Evolutionary conservation across 2,888 invertebrate genomes (phyloP).

Genomic region (Apotomis capreana): DNA sequence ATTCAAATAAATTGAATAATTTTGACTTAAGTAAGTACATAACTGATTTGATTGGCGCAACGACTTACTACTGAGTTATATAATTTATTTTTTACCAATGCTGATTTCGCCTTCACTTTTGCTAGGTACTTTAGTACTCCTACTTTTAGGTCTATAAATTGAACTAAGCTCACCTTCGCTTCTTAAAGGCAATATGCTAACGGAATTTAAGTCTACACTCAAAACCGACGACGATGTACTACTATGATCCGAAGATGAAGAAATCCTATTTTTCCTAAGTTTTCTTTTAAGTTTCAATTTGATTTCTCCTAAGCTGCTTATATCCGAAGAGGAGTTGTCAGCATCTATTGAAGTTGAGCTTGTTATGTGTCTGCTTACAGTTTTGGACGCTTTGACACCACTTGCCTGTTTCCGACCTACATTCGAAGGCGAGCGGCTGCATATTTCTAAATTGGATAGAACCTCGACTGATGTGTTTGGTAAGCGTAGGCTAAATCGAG

Average conservation of each 20-base stretch:
- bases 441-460: conserved; percentile 61
- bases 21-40: background rate
- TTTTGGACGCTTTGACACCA: conserved; percentile 44
- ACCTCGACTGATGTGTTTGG: conserved; percentile 69
- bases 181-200: conserved; percentile 63
- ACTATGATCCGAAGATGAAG: conserved; percentile 60
- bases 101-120: conserved; percentile 69
- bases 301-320: conserved; percentile 77
- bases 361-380: conserved; percentile 49
- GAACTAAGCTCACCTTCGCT: conserved; percentile 74
- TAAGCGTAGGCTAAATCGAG: conserved; percentile 71
- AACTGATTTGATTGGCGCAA: background rate
- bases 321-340: conserved; percentile 71
- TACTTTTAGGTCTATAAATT: conserved; percentile 51
- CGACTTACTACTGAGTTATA: conserved; percentile 39
- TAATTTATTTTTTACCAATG: conserved; percentile 45
- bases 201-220: conserved; percentile 60
- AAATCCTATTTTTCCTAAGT: conserved; percentile 53
- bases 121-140: conserved; percentile 48
- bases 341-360: conserved; percentile 72
- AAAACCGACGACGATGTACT: conserved; percentile 63
- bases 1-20: background rate
- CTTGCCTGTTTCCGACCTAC: conserved; percentile 21
- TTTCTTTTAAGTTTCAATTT: conserved; percentile 59
- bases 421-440: conserved; percentile 47